A percentile compares a stretch with the other conserved stretches of the same genome.
Conservation (phyloP, 2,113 vertebrate species). For the Shinisaurus crocodilurus region DNA sequence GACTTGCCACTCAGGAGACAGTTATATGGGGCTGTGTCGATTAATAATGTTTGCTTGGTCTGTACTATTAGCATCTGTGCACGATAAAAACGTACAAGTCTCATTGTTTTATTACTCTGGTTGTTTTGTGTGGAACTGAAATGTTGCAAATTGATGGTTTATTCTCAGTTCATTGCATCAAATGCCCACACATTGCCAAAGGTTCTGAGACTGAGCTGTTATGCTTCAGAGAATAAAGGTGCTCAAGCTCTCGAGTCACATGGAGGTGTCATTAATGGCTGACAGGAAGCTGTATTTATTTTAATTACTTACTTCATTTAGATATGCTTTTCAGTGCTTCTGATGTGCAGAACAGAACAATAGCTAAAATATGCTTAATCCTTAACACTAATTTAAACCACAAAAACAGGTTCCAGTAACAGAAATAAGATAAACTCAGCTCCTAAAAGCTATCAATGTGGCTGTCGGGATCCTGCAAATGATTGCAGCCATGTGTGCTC, state of each 20-base stretch:
- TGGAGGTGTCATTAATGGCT: not conserved
- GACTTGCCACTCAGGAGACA: slow-evolving; percentile 41
- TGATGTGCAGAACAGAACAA: not conserved
- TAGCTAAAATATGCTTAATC: not conserved
- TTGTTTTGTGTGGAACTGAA: slow-evolving; percentile 38
- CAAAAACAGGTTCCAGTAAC: not conserved
- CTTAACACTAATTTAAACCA: not conserved
- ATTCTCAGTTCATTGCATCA: slow-evolving; percentile 11
- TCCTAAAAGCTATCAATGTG: not conserved
- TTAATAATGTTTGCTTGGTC: slow-evolving; percentile 41
- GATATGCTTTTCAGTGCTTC: not conserved
- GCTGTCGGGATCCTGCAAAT: not conserved
- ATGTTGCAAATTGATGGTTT: slow-evolving; percentile 41
- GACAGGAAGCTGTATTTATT: not conserved
- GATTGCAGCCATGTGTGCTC: not conserved
- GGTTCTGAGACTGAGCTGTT: not conserved
- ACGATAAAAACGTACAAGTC: slow-evolving; percentile 39
- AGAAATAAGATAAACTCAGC: not conserved
- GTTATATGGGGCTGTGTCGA: slow-evolving; percentile 12
- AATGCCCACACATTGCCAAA: not conserved
- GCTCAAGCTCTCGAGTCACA: not conserved
- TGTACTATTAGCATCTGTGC: slow-evolving; percentile 47
- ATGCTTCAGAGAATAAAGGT: not conserved
- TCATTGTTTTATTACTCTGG: slow-evolving; percentile 22
- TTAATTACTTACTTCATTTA: not conserved